Conservation (phyloP, 1,140 invertebrate genomes). For the Tyrophagus putrescentiae region DNA sequence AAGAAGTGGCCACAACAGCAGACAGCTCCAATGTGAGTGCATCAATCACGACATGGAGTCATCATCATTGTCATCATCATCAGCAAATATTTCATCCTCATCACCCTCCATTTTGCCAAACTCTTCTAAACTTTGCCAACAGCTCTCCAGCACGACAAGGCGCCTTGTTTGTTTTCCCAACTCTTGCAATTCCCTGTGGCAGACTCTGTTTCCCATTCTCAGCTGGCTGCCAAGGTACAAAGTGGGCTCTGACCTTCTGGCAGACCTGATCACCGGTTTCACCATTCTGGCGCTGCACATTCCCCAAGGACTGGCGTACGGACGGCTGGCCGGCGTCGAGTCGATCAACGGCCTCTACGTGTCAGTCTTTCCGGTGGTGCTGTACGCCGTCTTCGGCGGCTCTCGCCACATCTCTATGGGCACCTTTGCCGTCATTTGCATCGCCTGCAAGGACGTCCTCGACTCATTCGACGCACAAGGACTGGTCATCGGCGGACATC, state of each 20-base stretch:
- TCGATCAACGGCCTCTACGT: slow-evolving; percentile 83
- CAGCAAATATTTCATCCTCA: too few species aligned
- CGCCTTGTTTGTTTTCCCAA: not conserved
- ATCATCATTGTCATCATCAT: too few species aligned
- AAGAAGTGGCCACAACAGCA: too few species aligned
- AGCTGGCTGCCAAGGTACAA: slow-evolving; percentile 17
- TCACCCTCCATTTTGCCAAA: too few species aligned
- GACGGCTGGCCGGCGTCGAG: slow-evolving; percentile 64
- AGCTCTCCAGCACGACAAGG: too few species aligned
- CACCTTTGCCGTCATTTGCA: slow-evolving; percentile 44
- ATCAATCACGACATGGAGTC: too few species aligned
- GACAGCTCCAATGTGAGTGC: too few species aligned
- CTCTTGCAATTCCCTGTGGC: not conserved
- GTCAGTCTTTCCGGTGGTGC: slow-evolving; percentile 77
- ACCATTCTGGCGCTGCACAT: slow-evolving; percentile 84
- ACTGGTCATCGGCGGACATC: slow-evolving; percentile 9
- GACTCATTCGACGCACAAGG: slow-evolving; percentile 6
- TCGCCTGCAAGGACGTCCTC: slow-evolving; percentile 4
- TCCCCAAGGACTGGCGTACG: slow-evolving; percentile 87
- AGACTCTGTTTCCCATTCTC: slow-evolving; percentile 17
- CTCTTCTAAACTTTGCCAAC: too few species aligned
- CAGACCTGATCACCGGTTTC: slow-evolving; percentile 43
- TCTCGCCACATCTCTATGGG: slow-evolving; percentile 83
- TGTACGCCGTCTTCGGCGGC: slow-evolving; percentile 78
- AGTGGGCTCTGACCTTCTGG: slow-evolving; percentile 22